These are phyloP conservation scores for Aurelia aurita DNA, from an alignment of 30 jellyfish, hydroid and myxozoan genomes.

Conservation along the genomic window DNA sequence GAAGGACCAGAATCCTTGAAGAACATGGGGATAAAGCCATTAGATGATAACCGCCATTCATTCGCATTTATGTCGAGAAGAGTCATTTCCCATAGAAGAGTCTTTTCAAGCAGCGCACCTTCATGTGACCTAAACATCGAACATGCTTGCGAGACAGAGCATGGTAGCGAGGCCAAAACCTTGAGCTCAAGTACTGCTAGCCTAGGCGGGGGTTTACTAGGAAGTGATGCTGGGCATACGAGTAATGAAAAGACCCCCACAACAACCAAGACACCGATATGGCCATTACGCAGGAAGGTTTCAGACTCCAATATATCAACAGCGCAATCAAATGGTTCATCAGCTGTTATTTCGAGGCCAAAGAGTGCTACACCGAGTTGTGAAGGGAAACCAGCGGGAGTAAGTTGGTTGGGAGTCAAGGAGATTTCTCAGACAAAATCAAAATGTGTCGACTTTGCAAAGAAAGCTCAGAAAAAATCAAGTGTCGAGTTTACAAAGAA, in stretches of 20 bases:
- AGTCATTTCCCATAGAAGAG: conserved; percentile 28
- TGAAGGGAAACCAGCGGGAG: conserved; percentile 43
- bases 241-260: conserved; percentile 41
- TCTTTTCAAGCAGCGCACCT: not conserved
- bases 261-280: not conserved
- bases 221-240: conserved; percentile 33
- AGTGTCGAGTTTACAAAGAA: no score
- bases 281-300: conserved; percentile 21
- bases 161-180: no score
- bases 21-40: conserved; percentile 62
- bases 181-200: no score
- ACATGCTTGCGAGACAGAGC: conserved; percentile 4
- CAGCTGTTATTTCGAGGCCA: conserved; percentile 4
- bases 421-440: conserved; percentile 62
- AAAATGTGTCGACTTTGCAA: conserved; percentile 44
- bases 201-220: no score
- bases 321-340: conserved; percentile 6
- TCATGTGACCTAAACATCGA: conserved; percentile 2
- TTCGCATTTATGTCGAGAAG: conserved; percentile 62
- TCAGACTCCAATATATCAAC: conserved; percentile 1
- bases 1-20: conserved; percentile 52
- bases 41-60: conserved; percentile 55
- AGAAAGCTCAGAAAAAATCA: no score
- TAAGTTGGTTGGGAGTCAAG: conserved; percentile 85
- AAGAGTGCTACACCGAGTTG: conserved; percentile 59